Evolutionary conservation across 2,888 invertebrate species (phyloP).

Genomic region (Epinotia ramella): DNA sequence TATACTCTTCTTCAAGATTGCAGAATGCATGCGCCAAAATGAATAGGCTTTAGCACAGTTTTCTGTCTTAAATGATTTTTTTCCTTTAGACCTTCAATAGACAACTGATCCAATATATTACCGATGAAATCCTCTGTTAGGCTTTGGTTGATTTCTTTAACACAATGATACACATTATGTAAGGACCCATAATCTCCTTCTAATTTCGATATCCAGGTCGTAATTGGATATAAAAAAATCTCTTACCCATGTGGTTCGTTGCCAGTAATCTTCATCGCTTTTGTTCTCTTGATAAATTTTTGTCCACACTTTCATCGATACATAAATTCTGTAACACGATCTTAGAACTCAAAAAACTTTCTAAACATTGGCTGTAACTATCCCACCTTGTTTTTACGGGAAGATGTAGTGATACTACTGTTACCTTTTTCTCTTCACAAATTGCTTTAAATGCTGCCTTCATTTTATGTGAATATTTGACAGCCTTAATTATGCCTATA

Average conservation of each 20-base stretch:
- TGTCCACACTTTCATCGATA: slow-evolving; percentile 12
- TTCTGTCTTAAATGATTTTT: neutral
- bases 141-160: slow-evolving; percentile 19
- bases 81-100: slow-evolving; percentile 15
- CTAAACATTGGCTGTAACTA: slow-evolving; percentile 22
- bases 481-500: slow-evolving; percentile 22
- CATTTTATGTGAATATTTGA: slow-evolving; percentile 20
- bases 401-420: slow-evolving; percentile 10
- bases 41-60: slow-evolving; percentile 4
- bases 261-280: slow-evolving; percentile 18
- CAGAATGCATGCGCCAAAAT: slow-evolving; percentile 12
- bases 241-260: slow-evolving; percentile 4
- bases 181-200: slow-evolving; percentile 17
- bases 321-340: slow-evolving; percentile 21
- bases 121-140: slow-evolving; percentile 15
- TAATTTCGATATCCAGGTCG: slow-evolving; percentile 19
- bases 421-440: slow-evolving; percentile 16
- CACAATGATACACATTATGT: neutral
- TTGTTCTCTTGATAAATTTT: slow-evolving; percentile 12
- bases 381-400: slow-evolving; percentile 14
- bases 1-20: slow-evolving; percentile 15
- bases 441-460: slow-evolving; percentile 26
- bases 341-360: slow-evolving; percentile 13
- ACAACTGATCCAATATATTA: slow-evolving; percentile 21
- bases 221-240: slow-evolving; percentile 19